These are phyloP conservation scores for Agelas oroides DNA, from an alignment of 37 sponge, comb jelly and placozoan genomes.

Conservation along the genomic window DNA sequence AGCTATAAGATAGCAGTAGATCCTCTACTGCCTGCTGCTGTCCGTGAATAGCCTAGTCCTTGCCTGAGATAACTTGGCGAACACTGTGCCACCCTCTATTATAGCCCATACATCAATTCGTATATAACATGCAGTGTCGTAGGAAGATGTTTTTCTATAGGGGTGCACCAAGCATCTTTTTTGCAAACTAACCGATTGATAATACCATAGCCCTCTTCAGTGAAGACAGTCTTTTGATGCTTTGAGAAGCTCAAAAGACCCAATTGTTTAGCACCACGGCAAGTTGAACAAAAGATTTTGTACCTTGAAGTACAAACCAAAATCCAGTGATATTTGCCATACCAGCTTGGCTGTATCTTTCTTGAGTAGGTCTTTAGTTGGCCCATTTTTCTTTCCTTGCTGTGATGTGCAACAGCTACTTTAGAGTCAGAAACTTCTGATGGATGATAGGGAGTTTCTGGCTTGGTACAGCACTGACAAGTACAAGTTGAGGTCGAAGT, in stretches of 20 bases:
- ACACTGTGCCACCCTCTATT: too few relatives aligned
- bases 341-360: slow-evolving; percentile 60
- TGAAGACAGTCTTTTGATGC: background rate
- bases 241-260: slow-evolving; percentile 20
- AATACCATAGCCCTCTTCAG: slow-evolving; percentile 37
- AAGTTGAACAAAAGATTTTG: too few relatives aligned
- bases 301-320: slow-evolving; percentile 43
- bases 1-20: too few relatives aligned
- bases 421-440: slow-evolving; percentile 6
- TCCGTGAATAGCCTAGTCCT: too few relatives aligned
- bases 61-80: too few relatives aligned
- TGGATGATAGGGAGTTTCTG: slow-evolving; percentile 42
- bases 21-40: too few relatives aligned
- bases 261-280: slow-evolving; percentile 38
- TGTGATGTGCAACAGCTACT: slow-evolving; percentile 5
- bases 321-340: slow-evolving; percentile 57
- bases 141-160: too few relatives aligned
- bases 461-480: slow-evolving; percentile 43
- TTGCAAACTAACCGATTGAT: too few relatives aligned
- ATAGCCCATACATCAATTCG: too few relatives aligned
- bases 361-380: slow-evolving; percentile 47
- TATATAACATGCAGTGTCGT: too few relatives aligned
- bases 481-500: too few relatives aligned
- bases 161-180: too few relatives aligned
- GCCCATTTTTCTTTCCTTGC: slow-evolving; percentile 7